Evolutionary conservation across 1,140 invertebrate species (phyloP).

Genomic region (Helicorthomorpha holstii): DNA sequence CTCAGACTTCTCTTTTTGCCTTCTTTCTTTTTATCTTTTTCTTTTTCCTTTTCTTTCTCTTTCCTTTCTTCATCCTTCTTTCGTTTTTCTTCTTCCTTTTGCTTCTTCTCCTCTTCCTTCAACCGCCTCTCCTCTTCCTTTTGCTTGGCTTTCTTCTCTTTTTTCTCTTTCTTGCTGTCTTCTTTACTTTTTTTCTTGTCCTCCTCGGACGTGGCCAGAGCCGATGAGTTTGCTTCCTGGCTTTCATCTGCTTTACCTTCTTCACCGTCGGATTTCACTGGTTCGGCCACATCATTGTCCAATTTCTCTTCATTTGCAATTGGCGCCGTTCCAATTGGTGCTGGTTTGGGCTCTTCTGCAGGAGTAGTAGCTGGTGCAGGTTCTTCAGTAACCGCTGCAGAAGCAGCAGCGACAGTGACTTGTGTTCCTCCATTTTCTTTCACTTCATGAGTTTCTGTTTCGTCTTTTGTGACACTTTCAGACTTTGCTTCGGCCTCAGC

Average conservation of each 20-base stretch:
- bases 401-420: not conserved
- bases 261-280: not conserved
- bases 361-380: not conserved
- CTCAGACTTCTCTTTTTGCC: not conserved
- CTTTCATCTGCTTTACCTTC: not conserved
- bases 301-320: not conserved
- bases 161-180: not conserved
- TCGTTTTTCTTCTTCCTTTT: not conserved
- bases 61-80: not conserved
- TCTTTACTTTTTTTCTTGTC: not conserved
- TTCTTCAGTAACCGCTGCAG: not conserved
- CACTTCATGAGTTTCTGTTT: not conserved
- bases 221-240: not conserved
- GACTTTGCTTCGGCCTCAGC: not conserved
- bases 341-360: not conserved
- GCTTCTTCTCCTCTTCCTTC: not conserved
- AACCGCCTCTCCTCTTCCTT: not conserved
- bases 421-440: too few species aligned
- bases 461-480: not conserved
- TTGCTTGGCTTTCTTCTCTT: not conserved
- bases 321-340: not conserved
- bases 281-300: not conserved
- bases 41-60: not conserved
- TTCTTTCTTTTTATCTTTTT: not conserved
- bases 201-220: not conserved